phyloP scores from a whole-genome alignment of 2,797 vertebrate genomes.

The Tadarida brasiliensis region DNA sequence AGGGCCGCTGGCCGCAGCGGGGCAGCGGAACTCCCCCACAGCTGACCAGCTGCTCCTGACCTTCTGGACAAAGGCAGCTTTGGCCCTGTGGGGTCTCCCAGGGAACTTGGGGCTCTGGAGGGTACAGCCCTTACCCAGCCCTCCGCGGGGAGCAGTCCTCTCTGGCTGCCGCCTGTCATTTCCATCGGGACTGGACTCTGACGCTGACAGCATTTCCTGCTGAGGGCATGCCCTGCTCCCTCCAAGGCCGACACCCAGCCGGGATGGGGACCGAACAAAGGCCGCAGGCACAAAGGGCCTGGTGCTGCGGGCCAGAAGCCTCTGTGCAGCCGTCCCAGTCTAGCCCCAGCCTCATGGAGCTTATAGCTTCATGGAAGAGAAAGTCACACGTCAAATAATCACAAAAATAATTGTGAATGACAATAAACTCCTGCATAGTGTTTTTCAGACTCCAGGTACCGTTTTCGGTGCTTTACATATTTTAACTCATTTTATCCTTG shows the following conservation, averaged over 20 bases:
- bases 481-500: slow-evolving; percentile 13
- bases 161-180: slow-evolving; percentile 35
- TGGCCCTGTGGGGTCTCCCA: slow-evolving; percentile 70
- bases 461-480: not conserved
- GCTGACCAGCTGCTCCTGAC: slow-evolving; percentile 65
- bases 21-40: slow-evolving; percentile 68
- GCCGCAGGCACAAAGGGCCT: not conserved
- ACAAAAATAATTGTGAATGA: not conserved
- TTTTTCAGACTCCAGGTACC: not conserved
- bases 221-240: slow-evolving; percentile 55
- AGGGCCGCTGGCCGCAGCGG: slow-evolving; percentile 54
- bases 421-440: not conserved
- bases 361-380: not conserved
- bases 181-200: slow-evolving; percentile 37
- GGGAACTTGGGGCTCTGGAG: slow-evolving; percentile 69
- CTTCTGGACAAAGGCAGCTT: slow-evolving; percentile 79
- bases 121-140: slow-evolving; percentile 22
- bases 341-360: not conserved
- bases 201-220: slow-evolving; percentile 68
- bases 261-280: slow-evolving; percentile 54
- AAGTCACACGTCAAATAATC: slow-evolving; percentile 14
- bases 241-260: not conserved
- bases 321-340: not conserved
- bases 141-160: not conserved
- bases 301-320: not conserved